Base-by-base conservation (phyloP, 2,113 vertebrate species). In the Solenodon paradoxus region DNA sequence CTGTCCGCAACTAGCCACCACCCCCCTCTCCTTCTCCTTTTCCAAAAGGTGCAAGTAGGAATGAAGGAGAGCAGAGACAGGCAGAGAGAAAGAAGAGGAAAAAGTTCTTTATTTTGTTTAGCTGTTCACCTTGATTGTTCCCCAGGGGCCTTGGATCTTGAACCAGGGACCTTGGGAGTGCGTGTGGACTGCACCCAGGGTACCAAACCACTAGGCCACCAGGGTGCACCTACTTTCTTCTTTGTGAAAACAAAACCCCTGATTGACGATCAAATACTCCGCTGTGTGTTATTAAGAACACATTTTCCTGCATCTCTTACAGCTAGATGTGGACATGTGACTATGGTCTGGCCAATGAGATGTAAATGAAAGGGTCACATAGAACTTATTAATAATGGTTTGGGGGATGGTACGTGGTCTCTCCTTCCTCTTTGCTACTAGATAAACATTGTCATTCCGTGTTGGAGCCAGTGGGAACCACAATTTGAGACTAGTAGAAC, bases 291-390 rank as follows among this genome's bases (percentile, higher is more conserved):
- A 47, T 28, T 57, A 59, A 74, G 89, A 45, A 40, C 47, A 38
- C 72, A 72, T 68, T 94, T 96, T 64, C 72, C 84, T 74, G 79
- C 20, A 9, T 79, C 15, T 72, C 38, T 88, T 92, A 57, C 24
- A 55, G n/a, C 57, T n/a, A 35, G 51, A 32, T 24, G 1, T 53
- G 63, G 45, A 74, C 80, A 47, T 3, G n/a, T n/a, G n/a, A n/a
- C n/a, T n/a, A n/a, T n/a, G n/a, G n/a, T n/a, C n/a, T n/a, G n/a
- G n/a, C n/a, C 79, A 85, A 24, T 47, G 49, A 66, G 38, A 71
- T 20, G 0, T 22, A 84, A 42, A 15, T 30, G 24, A 47, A 71
- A 26, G 32, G 30, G 26, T 88, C 63, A 22, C n/a, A 0, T 4
- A 12, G 24, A n/a, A 16, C 10, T 51, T 80, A n/a, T 24, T 30